Conservation (phyloP, 2,797 vertebrate genomes). For the Sitta carolinensis region DNA sequence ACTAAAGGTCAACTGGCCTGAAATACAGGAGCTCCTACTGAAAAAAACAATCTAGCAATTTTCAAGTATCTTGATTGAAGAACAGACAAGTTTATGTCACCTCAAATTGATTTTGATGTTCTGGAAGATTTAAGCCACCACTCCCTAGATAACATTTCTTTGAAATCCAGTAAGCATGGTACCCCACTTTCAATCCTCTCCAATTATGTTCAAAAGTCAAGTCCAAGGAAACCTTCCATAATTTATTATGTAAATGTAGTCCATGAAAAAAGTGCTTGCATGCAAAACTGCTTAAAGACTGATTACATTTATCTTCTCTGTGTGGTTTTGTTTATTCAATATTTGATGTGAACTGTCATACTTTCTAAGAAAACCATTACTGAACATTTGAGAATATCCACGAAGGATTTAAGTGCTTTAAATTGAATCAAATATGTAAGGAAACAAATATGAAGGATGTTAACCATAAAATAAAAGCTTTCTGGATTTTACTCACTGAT, state of each 20-base stretch:
- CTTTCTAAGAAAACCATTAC: background rate
- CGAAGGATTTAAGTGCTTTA: background rate
- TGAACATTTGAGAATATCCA: background rate
- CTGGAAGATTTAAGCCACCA: background rate
- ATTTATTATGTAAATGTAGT: background rate
- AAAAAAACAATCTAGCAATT: background rate
- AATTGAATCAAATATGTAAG: background rate
- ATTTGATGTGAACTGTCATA: background rate
- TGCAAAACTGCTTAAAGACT: background rate
- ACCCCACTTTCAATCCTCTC: background rate
- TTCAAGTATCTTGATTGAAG: background rate
- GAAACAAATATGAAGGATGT: background rate
- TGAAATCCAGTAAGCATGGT: background rate
- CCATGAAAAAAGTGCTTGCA: background rate
- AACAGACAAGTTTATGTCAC: background rate
- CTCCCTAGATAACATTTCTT: background rate
- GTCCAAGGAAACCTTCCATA: background rate
- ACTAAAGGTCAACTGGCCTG: background rate
- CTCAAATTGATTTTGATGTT: background rate
- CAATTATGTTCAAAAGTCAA: background rate
- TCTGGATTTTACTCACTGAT: background rate
- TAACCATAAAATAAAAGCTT: background rate
- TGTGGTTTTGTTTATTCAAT: background rate
- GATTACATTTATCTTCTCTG: background rate
- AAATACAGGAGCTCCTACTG: background rate